Base-by-base conservation (phyloP, 2,113 vertebrate species). In the Oenanthe melanoleuca region DNA sequence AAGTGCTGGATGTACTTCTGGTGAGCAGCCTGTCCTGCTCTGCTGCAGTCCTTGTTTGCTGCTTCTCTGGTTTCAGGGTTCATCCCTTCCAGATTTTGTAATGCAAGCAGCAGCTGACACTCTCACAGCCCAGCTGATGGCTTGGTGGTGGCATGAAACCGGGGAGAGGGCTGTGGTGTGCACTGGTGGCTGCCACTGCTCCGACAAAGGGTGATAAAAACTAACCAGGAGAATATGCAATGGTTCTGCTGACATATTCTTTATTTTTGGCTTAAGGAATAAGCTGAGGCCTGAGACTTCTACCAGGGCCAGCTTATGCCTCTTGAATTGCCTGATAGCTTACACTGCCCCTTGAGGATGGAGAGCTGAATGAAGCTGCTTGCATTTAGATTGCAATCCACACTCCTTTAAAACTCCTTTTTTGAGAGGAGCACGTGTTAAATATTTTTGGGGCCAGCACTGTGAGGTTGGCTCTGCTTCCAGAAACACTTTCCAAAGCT, bases 51-150 rank as follows among this genome's bases (percentile, higher is more conserved):
- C 85, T 87, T 37, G 31, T 88, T 55, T 31, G 77, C 75, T 40
- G 73, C 94, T 90, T 97, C 97, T 97, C 95, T 86, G 55, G 24
- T 97, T 97, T 96, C 97, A 97, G 45, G 94, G 96, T 96, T 89
- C 91, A 91, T 90, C 89, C 81, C 79, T 94, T 91, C 65, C 45
- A 93, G 85, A 85, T 91, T 96, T 94, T 93, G 96, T 97, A 97
- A 97, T 65, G 80, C 19, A 72, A 97, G 95, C 44, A 83, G 92
- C 92, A 96, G 96, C 95, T 96, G 97, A 94, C 78, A 67, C 8
- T 40, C 69, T 38, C 61, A 34, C 4, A 3, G 74, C 56, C 60
- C 38, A 34, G 88, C 19, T 7, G 15, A 29, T 63, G 91, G 72
- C 81, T 89, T 15, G 8, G 77, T 67, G 60, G 61, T 16, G 17